These are phyloP conservation scores for Dysdera silvatica DNA, from an alignment of 1,140 invertebrate genomes.

Conservation along the genomic window DNA sequence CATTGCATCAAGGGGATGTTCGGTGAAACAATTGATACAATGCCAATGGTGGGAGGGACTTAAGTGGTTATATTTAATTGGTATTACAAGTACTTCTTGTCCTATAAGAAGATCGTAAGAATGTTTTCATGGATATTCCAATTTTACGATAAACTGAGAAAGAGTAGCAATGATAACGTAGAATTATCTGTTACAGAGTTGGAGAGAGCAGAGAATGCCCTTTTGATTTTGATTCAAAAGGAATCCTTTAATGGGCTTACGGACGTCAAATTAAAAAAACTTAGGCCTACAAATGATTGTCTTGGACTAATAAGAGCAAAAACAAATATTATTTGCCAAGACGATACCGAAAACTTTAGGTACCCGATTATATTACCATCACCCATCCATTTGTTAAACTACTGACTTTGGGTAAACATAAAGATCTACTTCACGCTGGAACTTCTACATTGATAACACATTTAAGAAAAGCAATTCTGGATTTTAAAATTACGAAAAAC, in stretches of 20 bases:
- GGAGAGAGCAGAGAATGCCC: not conserved
- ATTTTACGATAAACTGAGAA: not conserved
- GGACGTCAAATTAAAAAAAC: not conserved
- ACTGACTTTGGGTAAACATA: not conserved
- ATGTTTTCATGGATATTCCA: constrained; percentile 5
- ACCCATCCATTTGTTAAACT: not conserved
- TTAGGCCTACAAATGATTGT: not conserved
- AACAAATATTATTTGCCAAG: not conserved
- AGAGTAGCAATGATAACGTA: no score
- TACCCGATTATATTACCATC: not conserved
- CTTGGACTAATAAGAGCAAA: constrained; percentile 4
- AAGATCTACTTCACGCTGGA: not conserved
- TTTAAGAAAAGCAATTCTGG: constrained; percentile 11
- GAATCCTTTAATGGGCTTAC: not conserved
- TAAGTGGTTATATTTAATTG: not conserved
- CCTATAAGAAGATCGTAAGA: constrained; percentile 2
- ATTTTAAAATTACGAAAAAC: constrained; percentile 5
- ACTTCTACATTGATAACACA: not conserved
- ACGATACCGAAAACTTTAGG: not conserved
- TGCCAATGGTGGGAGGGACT: constrained; percentile 18
- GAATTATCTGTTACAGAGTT: not conserved
- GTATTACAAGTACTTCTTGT: constrained; percentile 8
- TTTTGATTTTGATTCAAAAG: not conserved
- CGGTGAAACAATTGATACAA: not conserved
- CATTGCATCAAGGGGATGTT: constrained; percentile 15